Evolutionary conservation across 2,797 vertebrate species (phyloP).

Genomic region (Sylvia borin): DNA sequence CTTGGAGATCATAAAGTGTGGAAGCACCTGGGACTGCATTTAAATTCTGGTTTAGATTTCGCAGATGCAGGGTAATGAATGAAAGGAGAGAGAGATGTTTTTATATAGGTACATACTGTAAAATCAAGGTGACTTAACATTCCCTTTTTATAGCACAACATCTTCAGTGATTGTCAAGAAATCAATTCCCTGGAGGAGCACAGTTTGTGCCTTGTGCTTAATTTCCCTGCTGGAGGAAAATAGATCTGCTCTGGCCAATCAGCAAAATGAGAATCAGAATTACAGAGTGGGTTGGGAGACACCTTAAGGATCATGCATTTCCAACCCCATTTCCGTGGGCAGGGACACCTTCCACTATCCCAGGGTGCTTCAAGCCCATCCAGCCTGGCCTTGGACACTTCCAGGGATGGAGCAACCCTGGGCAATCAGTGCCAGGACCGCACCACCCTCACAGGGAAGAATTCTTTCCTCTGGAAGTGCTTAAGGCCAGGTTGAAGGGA

Average conservation of each 20-base stretch:
- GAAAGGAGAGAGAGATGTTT: constrained; percentile 42
- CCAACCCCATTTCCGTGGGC: neutral
- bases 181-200: constrained; percentile 21
- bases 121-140: constrained; percentile 45
- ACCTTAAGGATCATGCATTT: neutral
- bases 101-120: neutral
- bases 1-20: neutral
- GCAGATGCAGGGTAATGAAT: constrained; percentile 31
- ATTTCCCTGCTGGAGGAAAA: constrained; percentile 14
- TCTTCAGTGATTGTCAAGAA: constrained; percentile 12
- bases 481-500: neutral
- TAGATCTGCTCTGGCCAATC: constrained; percentile 25
- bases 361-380: rapidly evolving
- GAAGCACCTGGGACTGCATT: constrained; percentile 30
- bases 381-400: rapidly evolving
- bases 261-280: neutral
- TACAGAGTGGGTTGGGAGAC: neutral
- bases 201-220: constrained; percentile 5
- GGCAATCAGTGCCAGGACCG: neutral
- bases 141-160: neutral
- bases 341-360: neutral
- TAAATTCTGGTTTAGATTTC: constrained; percentile 44
- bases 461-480: neutral
- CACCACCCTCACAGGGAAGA: neutral
- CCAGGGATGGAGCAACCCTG: neutral